Evolutionary conservation across 2,113 vertebrate species (phyloP), one percentile per base, ranked within the genome.

Genomic region (Myotis davidii): DNA sequence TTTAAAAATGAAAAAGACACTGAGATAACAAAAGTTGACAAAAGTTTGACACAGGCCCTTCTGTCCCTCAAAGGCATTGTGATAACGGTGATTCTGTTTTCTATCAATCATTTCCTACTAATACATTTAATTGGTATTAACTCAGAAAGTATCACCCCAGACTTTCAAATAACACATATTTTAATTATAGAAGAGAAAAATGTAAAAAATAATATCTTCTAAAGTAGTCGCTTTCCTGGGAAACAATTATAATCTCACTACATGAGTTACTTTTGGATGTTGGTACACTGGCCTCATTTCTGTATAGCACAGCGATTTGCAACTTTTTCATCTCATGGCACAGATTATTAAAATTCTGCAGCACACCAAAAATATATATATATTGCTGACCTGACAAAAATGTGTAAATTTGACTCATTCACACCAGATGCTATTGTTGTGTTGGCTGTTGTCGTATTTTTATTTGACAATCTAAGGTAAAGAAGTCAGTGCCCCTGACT

Each of bases 91-190:
- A 34, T 59, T 94, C 50, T 90, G 20, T 85, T 78, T 81, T 82
- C 73, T 67, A 82, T 70, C 13, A 94, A 78, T 21, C 8, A 45
- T 70, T 88, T 92, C 74, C n/a, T 74, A 27, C 61, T 88, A 74
- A 79, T 90, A 88, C 82, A 6, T 54, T 82, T 70, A 76, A 87
- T 69, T 85, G 48, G 25, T 34, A 91, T 94, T 54, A 97, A 86
- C 27, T 91, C 21, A 78, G 42, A 23, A 90, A 84, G 34, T 70
- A 67, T 56, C 20, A 84, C 11, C 23, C n/a, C 27, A 94, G 72
- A 70, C 90, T 92, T 90, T 54, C 85, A 29, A 88, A 87, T 76
- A 65, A 87, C 23, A 72, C 34, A 4, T 65, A 73, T 94, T 93
- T 87, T 94, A 72, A 50, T 37, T 42, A 45, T 32, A 74, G 25